Conservation (phyloP, 2,797 vertebrate genomes). For the Holocentrus rufus region DNA sequence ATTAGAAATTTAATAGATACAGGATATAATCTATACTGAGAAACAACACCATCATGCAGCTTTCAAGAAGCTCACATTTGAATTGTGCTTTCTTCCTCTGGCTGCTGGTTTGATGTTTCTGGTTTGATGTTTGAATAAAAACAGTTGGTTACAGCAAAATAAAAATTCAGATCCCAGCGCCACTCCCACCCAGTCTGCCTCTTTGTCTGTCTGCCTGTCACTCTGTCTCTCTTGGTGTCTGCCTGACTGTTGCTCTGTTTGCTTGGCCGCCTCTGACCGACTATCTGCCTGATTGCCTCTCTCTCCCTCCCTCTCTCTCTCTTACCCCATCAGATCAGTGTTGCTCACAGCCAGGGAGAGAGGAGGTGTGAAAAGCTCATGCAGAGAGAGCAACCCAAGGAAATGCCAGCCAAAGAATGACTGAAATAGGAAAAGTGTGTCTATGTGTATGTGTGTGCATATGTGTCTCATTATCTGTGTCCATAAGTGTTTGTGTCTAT, state of each 20-base stretch:
- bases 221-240: conserved; percentile 22
- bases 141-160: conserved; percentile 52
- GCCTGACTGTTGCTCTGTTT: conserved; percentile 4
- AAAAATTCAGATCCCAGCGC: conserved; percentile 61
- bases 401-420: conserved; percentile 71
- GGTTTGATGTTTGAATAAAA: conserved; percentile 58
- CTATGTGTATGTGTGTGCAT: conserved; percentile 21
- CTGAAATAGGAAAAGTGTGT: conserved; percentile 63
- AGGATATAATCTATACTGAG: too few relatives aligned
- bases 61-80: too few relatives aligned
- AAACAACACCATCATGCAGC: too few relatives aligned
- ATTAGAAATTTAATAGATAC: too few relatives aligned
- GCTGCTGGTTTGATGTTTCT: conserved; percentile 19
- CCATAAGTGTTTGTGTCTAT: conserved; percentile 6
- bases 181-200: conserved; percentile 66
- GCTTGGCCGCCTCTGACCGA: conserved; percentile 69
- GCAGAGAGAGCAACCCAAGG: conserved; percentile 70
- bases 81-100: conserved; percentile 5
- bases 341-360: conserved; percentile 60
- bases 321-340: conserved; percentile 68
- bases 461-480: not conserved
- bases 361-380: conserved; percentile 73
- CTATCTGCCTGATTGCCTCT: conserved; percentile 71
- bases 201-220: conserved; percentile 54
- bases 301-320: conserved; percentile 36